Base-by-base conservation (phyloP, 2,113 vertebrate genomes). In the Urocynchramus pylzowi region DNA sequence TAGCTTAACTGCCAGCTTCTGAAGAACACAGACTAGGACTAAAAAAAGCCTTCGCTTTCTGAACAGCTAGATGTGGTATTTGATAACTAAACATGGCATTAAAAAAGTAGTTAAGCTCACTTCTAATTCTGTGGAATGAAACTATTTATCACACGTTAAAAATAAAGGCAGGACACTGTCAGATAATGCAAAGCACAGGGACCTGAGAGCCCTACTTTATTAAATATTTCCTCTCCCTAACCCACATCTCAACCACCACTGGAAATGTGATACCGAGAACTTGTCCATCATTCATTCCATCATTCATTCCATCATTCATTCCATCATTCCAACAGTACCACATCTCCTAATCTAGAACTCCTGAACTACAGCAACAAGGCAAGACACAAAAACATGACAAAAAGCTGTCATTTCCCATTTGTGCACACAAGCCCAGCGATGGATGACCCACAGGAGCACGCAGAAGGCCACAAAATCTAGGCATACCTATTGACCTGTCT, bases 351-450 rank as follows among this genome's bases (percentile, higher is more conserved):
- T 7, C 70, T n/a, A 18, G 64, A 82, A 81, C 24, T 52, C 63
- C 23, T 16, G 45, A n/a, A 39, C 23, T 10, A 13, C 45, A 78
- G 27, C 28, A 81, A 54, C 1, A 3, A 67, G 68, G 57, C 18
- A 56, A 0, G 4, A 64, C 56, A 31, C 1, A 4, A 64, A 85
- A 63, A 33, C 35, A 7, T 0, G 26, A 54, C n/a, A 49, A 56
- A 57, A 79, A 64, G 30, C 44, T 27, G 33, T 18, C 4, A 5
- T 35, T 70, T 74, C 67, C 54, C 6, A 7, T 19, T 18, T 2
- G 0, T 2, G 4, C 6, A 1, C 26, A 33, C 18, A 42, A 54
- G 30, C 21, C 53, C 56, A 30, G 19, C 0, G 1, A 75, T 4
- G 69, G 1, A 75, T 4, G 69, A 60, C 49, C 35, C 53, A 26